A percentile compares a stretch with the other conserved stretches of the same genome.
phyloP scores from a whole-genome alignment of 2,113 vertebrate genomes.

The Herpetotheres cachinnans region DNA sequence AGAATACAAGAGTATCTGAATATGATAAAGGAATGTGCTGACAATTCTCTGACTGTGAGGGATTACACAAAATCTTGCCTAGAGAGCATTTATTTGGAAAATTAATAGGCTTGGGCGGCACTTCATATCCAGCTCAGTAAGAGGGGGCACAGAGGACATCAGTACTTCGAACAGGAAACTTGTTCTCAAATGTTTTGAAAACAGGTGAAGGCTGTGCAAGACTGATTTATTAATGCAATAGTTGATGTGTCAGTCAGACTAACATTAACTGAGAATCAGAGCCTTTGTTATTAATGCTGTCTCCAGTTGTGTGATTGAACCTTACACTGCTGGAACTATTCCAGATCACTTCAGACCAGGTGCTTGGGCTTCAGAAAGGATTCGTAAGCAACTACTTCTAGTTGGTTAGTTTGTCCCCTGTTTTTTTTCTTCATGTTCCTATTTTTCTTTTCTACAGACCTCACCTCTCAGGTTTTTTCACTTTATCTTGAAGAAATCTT shows the following conservation, averaged over 20 bases:
- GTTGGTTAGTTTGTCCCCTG: neutral
- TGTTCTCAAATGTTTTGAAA: neutral
- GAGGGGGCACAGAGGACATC: neutral
- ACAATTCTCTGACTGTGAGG: neutral
- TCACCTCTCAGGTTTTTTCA: neutral
- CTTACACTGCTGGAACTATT: neutral
- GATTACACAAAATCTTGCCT: neutral
- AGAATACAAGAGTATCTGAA: neutral
- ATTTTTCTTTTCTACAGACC: neutral
- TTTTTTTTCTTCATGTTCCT: neutral
- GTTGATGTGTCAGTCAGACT: neutral
- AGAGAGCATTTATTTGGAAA: neutral
- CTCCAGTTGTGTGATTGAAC: neutral
- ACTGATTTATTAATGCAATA: neutral
- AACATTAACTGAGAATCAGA: neutral
- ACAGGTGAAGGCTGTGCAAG: neutral
- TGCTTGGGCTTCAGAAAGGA: neutral
- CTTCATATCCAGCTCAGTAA: neutral
- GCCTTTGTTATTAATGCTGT: neutral
- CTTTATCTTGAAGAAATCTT: conserved; percentile 26
- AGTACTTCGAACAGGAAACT: neutral
- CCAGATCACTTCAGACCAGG: neutral
- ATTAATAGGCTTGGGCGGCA: neutral
- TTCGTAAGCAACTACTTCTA: neutral
- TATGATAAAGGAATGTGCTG: neutral